These are phyloP conservation scores for Caenorhabditis sinica DNA, from an alignment of 2,888 invertebrate species.

Conservation along the genomic window DNA sequence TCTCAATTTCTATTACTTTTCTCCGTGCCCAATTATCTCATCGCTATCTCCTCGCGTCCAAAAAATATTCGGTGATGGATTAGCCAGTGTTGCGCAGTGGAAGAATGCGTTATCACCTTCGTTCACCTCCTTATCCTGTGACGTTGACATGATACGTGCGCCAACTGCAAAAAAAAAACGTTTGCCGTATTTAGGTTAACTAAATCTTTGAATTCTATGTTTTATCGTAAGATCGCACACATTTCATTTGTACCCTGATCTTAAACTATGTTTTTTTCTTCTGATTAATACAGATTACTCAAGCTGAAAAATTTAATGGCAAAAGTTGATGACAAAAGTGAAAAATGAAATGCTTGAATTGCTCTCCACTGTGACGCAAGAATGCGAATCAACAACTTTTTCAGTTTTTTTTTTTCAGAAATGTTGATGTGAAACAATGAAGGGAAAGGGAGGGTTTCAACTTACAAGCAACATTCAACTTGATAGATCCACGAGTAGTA, in stretches of 20 bases:
- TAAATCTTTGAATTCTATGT: background rate
- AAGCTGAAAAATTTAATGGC: constrained; percentile 17
- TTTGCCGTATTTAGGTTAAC: background rate
- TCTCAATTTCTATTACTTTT: constrained; percentile 64
- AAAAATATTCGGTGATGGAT: constrained; percentile 76
- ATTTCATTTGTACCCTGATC: background rate
- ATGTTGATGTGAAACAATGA: background rate
- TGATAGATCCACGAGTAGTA: constrained; percentile 70
- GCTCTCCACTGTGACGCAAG: constrained; percentile 14
- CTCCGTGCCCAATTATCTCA: constrained; percentile 75
- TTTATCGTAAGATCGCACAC: background rate
- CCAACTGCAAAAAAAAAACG: constrained; percentile 69
- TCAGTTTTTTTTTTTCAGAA: constrained; percentile 9
- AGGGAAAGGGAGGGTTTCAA: background rate
- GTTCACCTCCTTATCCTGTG: constrained; percentile 79
- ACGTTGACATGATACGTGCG: constrained; percentile 78
- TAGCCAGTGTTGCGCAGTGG: constrained; percentile 79
- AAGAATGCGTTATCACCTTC: constrained; percentile 78
- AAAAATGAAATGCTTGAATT: constrained; percentile 8
- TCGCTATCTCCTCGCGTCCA: constrained; percentile 78
- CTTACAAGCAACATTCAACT: constrained; percentile 79
- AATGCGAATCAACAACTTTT: background rate
- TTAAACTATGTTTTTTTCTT: background rate
- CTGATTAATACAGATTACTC: background rate
- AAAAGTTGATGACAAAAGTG: background rate